Percentiles rank a stretch among this genome's conserved stretches.
Conservation (phyloP, 1,140 invertebrate species). For the Drosophila tropicalis region DNA sequence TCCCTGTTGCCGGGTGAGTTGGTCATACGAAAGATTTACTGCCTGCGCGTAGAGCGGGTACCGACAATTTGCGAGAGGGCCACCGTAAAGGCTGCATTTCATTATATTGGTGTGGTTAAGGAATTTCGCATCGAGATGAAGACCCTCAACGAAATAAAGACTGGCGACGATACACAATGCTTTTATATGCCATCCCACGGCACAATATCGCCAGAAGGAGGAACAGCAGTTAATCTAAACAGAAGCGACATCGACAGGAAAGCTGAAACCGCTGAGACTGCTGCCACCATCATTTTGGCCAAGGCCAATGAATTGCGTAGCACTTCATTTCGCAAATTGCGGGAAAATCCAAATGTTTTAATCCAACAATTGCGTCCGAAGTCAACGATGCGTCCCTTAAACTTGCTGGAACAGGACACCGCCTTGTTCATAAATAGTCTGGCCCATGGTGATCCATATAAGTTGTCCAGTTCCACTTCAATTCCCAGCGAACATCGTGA, state of each 20-base stretch:
- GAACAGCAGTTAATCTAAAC: not conserved
- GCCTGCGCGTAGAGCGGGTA: not conserved
- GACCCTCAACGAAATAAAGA: constrained; percentile 64
- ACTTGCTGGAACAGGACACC: constrained; percentile 67
- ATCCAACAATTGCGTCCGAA: constrained; percentile 53
- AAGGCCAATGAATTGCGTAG: constrained; percentile 32
- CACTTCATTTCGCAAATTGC: constrained; percentile 61
- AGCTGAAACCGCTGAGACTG: not conserved
- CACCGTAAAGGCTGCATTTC: not conserved
- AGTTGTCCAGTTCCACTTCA: not conserved
- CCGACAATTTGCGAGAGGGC: not conserved
- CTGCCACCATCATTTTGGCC: not conserved
- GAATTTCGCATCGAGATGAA: constrained; percentile 69
- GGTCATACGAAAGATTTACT: constrained; percentile 23
- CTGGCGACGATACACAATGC: constrained; percentile 45
- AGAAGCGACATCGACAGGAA: not conserved
- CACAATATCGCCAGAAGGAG: not conserved
- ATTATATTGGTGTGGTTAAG: constrained; percentile 37
- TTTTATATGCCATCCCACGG: constrained; percentile 57
- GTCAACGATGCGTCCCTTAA: constrained; percentile 34
- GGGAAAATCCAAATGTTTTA: constrained; percentile 60
- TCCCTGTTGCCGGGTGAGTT: constrained; percentile 27
- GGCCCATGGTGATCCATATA: constrained; percentile 5
- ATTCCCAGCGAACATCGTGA: constrained; percentile 6
- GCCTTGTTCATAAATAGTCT: constrained; percentile 68